Base-by-base conservation (phyloP, 2,888 invertebrate genomes). In the Cryptocheilus praepositus region DNA sequence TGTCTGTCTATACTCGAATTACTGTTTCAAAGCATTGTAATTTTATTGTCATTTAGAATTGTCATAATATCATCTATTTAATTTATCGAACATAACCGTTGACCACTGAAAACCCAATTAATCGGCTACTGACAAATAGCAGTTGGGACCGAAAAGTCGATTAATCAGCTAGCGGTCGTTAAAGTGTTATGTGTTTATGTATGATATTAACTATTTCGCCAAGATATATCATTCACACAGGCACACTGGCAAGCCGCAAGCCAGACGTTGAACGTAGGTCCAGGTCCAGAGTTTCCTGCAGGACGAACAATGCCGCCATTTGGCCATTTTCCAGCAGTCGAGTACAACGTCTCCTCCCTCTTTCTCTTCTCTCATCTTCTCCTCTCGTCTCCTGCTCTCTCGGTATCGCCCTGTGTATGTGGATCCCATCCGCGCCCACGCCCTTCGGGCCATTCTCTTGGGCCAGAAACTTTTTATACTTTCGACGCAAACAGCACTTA, bases 401-500 rank as follows among this genome's bases (percentile, higher is more conserved):
- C 36, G 44, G 11, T n/a, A 0, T n/a, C 21, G 5, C 16, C 7
- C 43, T 43, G 8, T 8, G 13, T 8, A 46, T 53, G 19, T 44
- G 2, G 19, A 16, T 44, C 18, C 15, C 28, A 2, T 45, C 60
- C 36, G n/a, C 22, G 16, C 46, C 36, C 46, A 0, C 15, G 61
- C 25, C 21, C 28, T n/a, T 19, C 51, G 11, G 36, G 11, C 36
- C 36, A 36, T 36, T 61, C 71, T 67, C 65, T 54, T 28, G 49
- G 45, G 60, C 67, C 55, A 69, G 73, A 71, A 79, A 76, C 65
- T 75, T 80, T 74, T 75, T 74, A 69, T 61, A 54, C 64, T 18
- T 63, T 66, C 60, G 68, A 74, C 68, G 77, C 72, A 68, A 77
- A 70, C 74, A 70, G 72, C 76, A 75, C 73, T 81, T 75, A 74